Evolutionary conservation across 2,888 invertebrate genomes (phyloP).

Genomic region (Thymelicus lineola): DNA sequence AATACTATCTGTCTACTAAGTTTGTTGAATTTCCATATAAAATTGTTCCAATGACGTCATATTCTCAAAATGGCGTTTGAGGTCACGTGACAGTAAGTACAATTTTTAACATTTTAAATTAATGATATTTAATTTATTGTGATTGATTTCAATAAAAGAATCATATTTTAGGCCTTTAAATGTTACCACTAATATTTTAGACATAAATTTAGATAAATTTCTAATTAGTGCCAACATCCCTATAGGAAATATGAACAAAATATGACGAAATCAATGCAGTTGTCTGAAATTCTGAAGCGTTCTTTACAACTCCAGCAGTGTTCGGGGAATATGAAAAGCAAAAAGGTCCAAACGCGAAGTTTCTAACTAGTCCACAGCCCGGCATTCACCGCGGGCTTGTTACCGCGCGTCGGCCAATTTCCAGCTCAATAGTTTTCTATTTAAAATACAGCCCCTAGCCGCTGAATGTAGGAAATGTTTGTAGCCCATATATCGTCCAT

Average conservation of each 20-base stretch:
- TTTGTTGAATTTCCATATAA: too few species aligned
- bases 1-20: too few species aligned
- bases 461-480: not conserved
- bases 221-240: too few species aligned
- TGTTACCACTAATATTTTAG: too few species aligned
- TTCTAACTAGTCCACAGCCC: slow-evolving; percentile 22
- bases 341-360: slow-evolving; percentile 20
- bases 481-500: not conserved
- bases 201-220: too few species aligned
- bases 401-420: slow-evolving; percentile 15
- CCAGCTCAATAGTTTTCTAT: slow-evolving; percentile 14
- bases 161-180: too few species aligned
- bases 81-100: too few species aligned
- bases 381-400: slow-evolving; percentile 6
- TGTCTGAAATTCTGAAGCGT: slow-evolving; percentile 10
- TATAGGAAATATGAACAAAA: not conserved
- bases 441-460: not conserved
- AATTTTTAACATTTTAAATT: too few species aligned
- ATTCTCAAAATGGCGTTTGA: too few species aligned
- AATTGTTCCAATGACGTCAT: too few species aligned
- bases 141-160: too few species aligned
- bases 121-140: too few species aligned
- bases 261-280: slow-evolving; percentile 7
- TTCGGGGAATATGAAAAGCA: slow-evolving; percentile 21
- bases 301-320: slow-evolving; percentile 9